Percentiles rank a stretch among this genome's conserved stretches.
These are phyloP conservation scores for Alfaro cultratus DNA, from an alignment of 2,797 vertebrate species.

Conservation along the genomic window DNA sequence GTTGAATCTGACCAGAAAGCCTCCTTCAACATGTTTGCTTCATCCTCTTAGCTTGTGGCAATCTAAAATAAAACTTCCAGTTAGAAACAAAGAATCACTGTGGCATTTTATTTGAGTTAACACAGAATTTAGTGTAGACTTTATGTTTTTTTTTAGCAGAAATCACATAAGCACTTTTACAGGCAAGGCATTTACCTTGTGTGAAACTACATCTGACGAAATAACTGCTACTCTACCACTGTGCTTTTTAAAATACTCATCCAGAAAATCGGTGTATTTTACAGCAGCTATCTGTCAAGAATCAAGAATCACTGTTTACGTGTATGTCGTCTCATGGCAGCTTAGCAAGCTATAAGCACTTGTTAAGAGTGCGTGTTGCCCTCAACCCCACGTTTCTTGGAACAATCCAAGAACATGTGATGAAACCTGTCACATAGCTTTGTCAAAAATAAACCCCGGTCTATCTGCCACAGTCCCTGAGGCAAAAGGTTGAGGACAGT, in stretches of 20 bases:
- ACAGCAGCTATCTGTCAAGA: conserved; percentile 23
- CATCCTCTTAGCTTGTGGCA: background rate
- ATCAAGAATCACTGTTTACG: background rate
- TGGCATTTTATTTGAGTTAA: background rate
- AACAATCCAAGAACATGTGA: conserved; percentile 53
- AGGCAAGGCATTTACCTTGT: background rate
- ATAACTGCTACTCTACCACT: conserved; percentile 34
- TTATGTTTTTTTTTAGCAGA: background rate
- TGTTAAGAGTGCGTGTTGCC: conserved; percentile 17
- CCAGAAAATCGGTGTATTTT: conserved; percentile 42
- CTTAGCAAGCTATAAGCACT: conserved; percentile 10
- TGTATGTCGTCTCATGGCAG: background rate
- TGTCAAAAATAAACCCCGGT: conserved; percentile 62
- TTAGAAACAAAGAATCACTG: background rate
- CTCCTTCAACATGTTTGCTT: background rate
- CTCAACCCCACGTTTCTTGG: conserved; percentile 19
- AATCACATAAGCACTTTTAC: conserved; percentile 9
- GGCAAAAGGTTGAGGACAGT: conserved; percentile 5
- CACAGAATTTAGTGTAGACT: background rate
- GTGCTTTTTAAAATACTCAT: conserved; percentile 66
- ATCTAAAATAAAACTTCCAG: background rate
- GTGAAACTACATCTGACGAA: background rate
- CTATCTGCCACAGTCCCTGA: conserved; percentile 23
- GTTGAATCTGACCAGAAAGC: background rate
- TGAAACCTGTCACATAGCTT: conserved; percentile 60